Conservation (phyloP, 2,797 vertebrate species). For the Helicolenus hilgendorfi region DNA sequence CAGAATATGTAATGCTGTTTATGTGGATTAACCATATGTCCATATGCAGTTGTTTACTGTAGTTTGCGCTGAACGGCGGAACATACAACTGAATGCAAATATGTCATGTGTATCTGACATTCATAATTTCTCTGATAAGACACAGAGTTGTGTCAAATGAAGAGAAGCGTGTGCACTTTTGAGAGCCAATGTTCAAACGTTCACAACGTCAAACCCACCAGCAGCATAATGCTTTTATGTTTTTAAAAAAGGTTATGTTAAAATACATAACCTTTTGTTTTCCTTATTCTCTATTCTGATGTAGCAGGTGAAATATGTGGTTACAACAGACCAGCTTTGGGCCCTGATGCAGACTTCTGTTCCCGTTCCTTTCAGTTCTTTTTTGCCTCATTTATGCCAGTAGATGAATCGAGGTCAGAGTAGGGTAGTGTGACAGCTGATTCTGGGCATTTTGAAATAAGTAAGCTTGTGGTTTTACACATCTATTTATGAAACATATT, state of each 20-base stretch:
- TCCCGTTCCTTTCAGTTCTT: background rate
- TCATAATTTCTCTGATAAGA: background rate
- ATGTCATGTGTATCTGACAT: background rate
- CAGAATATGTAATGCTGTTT: background rate
- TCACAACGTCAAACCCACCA: no score
- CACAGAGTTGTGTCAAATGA: background rate
- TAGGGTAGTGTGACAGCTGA: background rate
- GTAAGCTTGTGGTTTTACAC: background rate
- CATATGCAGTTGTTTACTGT: background rate
- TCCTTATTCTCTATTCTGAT: background rate
- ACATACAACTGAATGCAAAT: background rate
- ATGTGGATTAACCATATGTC: background rate
- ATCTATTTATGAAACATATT: slow-evolving; percentile 17
- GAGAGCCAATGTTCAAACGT: background rate
- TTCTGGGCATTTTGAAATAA: background rate
- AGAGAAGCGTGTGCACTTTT: background rate
- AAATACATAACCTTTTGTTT: background rate
- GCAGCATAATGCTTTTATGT: background rate
- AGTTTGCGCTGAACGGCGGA: background rate
- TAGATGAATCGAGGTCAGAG: background rate
- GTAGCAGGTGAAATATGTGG: background rate
- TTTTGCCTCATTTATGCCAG: background rate
- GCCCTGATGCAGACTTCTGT: background rate
- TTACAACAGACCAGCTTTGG: background rate
- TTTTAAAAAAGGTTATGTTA: background rate